Evolutionary conservation across 64 coral and sea anemone species (phyloP), one percentile per base, ranked within the genome.

Genomic region (Stylophora pistillata): DNA sequence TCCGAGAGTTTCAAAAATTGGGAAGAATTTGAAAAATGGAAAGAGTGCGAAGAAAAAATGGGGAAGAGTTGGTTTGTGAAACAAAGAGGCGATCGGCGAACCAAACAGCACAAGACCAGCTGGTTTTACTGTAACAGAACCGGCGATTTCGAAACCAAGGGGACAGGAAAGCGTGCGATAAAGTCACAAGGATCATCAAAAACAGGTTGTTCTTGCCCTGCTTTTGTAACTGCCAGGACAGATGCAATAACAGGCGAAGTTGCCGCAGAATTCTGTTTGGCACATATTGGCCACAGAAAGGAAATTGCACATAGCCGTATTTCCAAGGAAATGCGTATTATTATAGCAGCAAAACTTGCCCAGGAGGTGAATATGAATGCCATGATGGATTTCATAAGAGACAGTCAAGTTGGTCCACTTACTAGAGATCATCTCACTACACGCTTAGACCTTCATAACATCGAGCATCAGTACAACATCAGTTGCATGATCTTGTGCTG

Each of bases 151-250:
- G 73, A 26, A 12, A 29, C 73, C 2, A 88, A 62, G 60, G 32
- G 57, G 18, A 65, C 12, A 17, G 85, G 85, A 33, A 87, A 88
- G 27, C 58, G 57, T 5, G 16, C 73, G 13, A 7, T 76, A 31
- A 88, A 41, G 28, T 88, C 86, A 0, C 86, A 78, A 78, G 58
- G 74, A 30, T 41, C 58, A 6, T 47, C n/a, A 20, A 56, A 79
- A 70, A 89, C 87, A 55, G 75, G 75, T 6, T 79, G 75, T 12
- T 89, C 74, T 6, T 89, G 87, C 16, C 87, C 75, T 41, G 86
- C 34, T 10, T 89, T 64, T n/a, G 55, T 89, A 9, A 79, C 75
- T 15, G 18, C 87, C 15, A 78, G 73, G 23, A 79, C 23, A 2
- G 11, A 78, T 37, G 2, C n/a, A 16, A 15, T 16, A 0, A 79